A percentile compares a stretch with the other conserved stretches of the same genome.
phyloP scores from a whole-genome alignment of 2,797 vertebrate genomes.

The Ctenochaetus hawaiiensis region DNA sequence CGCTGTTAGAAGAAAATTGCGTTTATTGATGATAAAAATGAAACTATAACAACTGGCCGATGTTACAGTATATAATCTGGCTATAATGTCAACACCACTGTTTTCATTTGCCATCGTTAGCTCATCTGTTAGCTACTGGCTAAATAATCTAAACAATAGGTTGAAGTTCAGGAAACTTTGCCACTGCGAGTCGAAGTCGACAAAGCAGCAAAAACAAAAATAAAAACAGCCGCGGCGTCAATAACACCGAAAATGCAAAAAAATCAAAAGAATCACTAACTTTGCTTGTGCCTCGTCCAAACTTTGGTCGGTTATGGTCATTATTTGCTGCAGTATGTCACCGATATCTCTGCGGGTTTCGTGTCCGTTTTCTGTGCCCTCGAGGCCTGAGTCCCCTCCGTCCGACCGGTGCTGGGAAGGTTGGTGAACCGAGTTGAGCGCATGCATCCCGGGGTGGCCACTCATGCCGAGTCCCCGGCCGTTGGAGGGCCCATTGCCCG shows the following conservation, averaged over 20 bases:
- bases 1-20: conserved; percentile 4
- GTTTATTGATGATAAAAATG: conserved; percentile 8
- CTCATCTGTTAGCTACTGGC: conserved; percentile 8
- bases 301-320: conserved; percentile 98
- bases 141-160: conserved; percentile 64
- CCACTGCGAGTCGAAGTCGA: conserved; percentile 16
- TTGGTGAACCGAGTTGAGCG: conserved; percentile 81
- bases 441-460: conserved; percentile 85
- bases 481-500: conserved; percentile 85
- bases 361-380: conserved; percentile 88
- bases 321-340: conserved; percentile 95
- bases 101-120: background rate
- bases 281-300: conserved; percentile 96
- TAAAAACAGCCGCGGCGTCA: background rate
- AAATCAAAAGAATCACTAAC: conserved; percentile 81
- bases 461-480: conserved; percentile 86
- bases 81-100: background rate
- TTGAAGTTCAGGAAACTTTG: conserved; percentile 79
- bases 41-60: background rate
- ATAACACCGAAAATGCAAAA: background rate
- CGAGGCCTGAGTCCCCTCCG: conserved; percentile 86
- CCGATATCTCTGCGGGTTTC: conserved; percentile 92
- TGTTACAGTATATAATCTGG: accelerated
- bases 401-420: conserved; percentile 82
- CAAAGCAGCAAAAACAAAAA: conserved; percentile 32